A percentile compares a stretch with the other conserved stretches of the same genome.
phyloP scores from a whole-genome alignment of 2,888 invertebrate genomes.

The Plebejus melissa region DNA sequence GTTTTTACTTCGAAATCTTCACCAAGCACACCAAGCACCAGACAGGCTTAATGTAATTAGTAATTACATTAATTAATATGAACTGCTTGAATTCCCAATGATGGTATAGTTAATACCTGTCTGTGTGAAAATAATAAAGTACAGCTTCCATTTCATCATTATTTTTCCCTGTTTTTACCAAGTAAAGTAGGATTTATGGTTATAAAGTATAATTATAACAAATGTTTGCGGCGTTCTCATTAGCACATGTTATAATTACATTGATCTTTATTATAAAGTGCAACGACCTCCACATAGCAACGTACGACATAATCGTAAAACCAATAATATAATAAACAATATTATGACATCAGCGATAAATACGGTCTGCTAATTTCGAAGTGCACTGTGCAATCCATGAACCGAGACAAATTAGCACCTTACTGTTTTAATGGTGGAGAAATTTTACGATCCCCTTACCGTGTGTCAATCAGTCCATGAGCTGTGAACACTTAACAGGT shows the following conservation, averaged over 20 bases:
- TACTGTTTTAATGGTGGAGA: not conserved
- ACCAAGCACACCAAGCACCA: not conserved
- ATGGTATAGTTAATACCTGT: conserved; percentile 2
- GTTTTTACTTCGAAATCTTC: not conserved
- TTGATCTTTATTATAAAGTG: conserved; percentile 19
- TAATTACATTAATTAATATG: conserved; percentile 13
- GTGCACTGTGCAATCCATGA: not conserved
- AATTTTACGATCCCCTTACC: conserved; percentile 8
- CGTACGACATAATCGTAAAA: conserved; percentile 13
- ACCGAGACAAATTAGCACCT: not conserved
- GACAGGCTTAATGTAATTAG: not conserved
- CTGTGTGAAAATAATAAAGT: not conserved
- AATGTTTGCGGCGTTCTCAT: conserved; percentile 8
- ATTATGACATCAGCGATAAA: conserved; percentile 24
- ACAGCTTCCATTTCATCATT: conserved; percentile 2
- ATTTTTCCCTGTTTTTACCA: not conserved
- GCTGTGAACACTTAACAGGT: not conserved
- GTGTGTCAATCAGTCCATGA: conserved; percentile 19
- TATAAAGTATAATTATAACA: not conserved
- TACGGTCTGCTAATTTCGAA: conserved; percentile 19
- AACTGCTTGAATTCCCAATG: not conserved
- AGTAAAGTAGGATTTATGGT: not conserved
- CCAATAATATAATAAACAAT: conserved; percentile 21
- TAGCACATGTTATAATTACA: conserved; percentile 19
- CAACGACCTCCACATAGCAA: conserved; percentile 19